Evolutionary conservation across 2,888 invertebrate genomes (phyloP), one percentile per base, ranked within the genome.

Genomic region (Strigamia transsilvanica): DNA sequence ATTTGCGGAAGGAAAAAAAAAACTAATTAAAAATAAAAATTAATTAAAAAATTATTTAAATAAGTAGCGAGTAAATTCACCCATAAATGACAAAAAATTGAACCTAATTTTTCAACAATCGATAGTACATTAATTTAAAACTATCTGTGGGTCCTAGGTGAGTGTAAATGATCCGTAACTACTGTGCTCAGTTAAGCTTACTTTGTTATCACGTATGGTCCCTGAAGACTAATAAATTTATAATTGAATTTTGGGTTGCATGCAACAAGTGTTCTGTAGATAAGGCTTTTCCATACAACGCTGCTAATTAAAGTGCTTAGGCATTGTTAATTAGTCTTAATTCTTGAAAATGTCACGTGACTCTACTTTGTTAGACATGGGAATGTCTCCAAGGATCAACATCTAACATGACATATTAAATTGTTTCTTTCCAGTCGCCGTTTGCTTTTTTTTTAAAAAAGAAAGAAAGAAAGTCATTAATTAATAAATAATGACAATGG

Each of bases 221-320:
- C 21, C 56, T 9, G 56, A 18, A 56, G 56, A 56, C 18, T 21
- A 18, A 18, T 56, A 56, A 56, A 56, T 56, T 56, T n/a, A 21
- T 56, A 56, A 56, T 56, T 56, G 56, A 56, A 56, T 38, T 18
- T 56, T 15, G 21, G 56, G 18, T 56, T 4, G 56, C n/a, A 56
- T 56, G 56, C 56, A 56, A 56, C 56, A 56, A 56, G 56, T n/a
- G n/a, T n/a, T n/a, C n/a, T n/a, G n/a, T 56, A 56, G 56, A 56
- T 56, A 56, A 56, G 56, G 18, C 21, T 56, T 51, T n/a, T n/a
- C 51, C n/a, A 6, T n/a, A n/a, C 13, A 6, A n/a, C n/a, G 51
- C 51, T 51, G 51, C n/a, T 51, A 51, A 51, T 51, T 51, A 51
- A 51, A 51, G 51, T n/a, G 51, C 51, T 51, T 51, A 51, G 18